These are phyloP conservation scores for Botia almorhae DNA, from an alignment of 2,797 vertebrate species.

Conservation along the genomic window DNA sequence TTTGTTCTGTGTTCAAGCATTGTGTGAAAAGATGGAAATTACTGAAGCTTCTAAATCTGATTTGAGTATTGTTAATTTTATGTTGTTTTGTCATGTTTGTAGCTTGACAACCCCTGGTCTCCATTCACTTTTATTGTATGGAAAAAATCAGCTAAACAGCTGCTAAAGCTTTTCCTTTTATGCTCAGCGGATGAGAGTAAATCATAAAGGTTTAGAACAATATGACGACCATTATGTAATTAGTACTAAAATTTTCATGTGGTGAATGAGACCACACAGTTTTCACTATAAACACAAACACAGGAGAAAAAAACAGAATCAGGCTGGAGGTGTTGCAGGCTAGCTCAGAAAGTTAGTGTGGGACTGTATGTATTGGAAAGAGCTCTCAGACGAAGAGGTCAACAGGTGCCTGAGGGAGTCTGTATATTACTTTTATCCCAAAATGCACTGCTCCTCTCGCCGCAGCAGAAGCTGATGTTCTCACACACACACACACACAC, in stretches of 20 bases:
- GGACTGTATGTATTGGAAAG: conserved; percentile 52
- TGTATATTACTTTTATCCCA: conserved; percentile 46
- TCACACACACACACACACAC: conserved; percentile 1
- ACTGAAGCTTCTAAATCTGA: neutral
- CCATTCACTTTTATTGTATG: conserved; percentile 1
- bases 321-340: conserved; percentile 2
- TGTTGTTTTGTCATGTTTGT: neutral
- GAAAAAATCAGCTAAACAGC: neutral
- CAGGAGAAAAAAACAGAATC: conserved; percentile 7
- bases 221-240: neutral
- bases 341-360: conserved; percentile 61
- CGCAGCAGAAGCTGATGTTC: conserved; percentile 26
- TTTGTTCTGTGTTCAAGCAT: neutral
- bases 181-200: neutral
- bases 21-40: neutral
- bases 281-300: conserved; percentile 2
- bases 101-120: neutral
- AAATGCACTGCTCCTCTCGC: conserved; percentile 22
- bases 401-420: conserved; percentile 56
- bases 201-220: neutral
- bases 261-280: neutral
- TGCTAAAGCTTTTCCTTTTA: neutral
- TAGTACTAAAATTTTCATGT: neutral
- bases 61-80: neutral
- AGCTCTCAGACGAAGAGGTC: conserved; percentile 67